Evolutionary conservation across 1,140 invertebrate genomes (phyloP), one percentile per base, ranked within the genome.

Genomic region (Sarcophaga bullata): DNA sequence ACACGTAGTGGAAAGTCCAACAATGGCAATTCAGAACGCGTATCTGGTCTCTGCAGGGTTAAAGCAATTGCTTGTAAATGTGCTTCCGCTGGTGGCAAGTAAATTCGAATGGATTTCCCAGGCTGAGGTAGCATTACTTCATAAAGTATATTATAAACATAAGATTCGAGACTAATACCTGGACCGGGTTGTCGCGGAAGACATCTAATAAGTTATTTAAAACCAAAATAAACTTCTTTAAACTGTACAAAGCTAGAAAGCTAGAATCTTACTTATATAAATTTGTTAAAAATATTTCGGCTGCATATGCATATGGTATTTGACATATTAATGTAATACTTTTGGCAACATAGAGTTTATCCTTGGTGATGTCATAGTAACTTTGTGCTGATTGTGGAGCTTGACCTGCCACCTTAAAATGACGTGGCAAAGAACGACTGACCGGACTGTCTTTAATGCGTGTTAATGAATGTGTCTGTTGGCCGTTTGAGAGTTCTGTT

Each of bases 91-190:
- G 95, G 93, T 80, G 95, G 94, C 87, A 96, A 92, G 87, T 94
- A 95, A 86, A 98, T 95, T 82, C 95, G 94, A 81, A 98, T 92
- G 81, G 96, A 97, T 87, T 96, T 94, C 15, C 98, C 98, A 15
- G 95, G 93, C 80, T 95, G 91, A 58, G 98, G 98, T 83, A 98
- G 92, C 86, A 96, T 95, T 52, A 99, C 95, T 91, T 99, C 97
- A 91, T 98, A 98, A 8, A 99, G 92, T 80, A 99, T 92, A 91
- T 98, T 98, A 91, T 98, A 98, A 0, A 99, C 95, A 91, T 98
- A 98, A 52, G 96, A 96, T 91, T 99, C 98, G 54, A 98, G 91
- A 86, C 95, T 96, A 25, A 96, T 91, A 58, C 94, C 93, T 80
- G 93, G 92, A 15, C 93, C 93, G 7, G 94, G 93, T 87, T 94